Evolutionary conservation across 2,888 invertebrate species (phyloP), one percentile per base, ranked within the genome.

Genomic region (Amphiduros pacificus): DNA sequence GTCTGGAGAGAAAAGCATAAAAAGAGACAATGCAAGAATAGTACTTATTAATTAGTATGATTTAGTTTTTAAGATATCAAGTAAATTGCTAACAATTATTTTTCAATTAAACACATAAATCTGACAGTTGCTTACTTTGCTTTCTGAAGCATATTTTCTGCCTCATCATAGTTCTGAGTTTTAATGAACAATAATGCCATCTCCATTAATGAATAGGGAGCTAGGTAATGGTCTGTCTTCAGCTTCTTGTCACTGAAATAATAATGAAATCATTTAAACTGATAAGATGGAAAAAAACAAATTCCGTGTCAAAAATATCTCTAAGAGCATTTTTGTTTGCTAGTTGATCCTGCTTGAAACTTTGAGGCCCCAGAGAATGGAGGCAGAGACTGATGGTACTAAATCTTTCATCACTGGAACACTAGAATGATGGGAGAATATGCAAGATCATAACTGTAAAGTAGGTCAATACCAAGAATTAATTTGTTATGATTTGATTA

Each of bases 181-280:
- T 88, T 86, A 76, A 89, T 87, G 77, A 91, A 88, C 61, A 94
- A 85, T 76, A 92, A 85, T 0, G 92, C 95, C 74, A 94, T 85
- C 82, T 97, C 96, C 17, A 92, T 90, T 55, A 89, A 86, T 2
- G 94, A 88, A 81, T 91, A 95, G 0, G 96, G 95, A 20, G 92
- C 85, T 60, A 97, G 82, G 83, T 91, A 94, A 0, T 86, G 87
- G 79, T 96, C 94, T 67, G 92, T 90, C 63, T 90, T 89, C 62
- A 96, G 87, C 54, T 88, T 72, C 62, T 79, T 79, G 64, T 83
- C 81, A 67, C 84, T 84, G 74, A 51, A 71, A 72, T 24, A 5
- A 17, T n/a, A n/a, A n/a, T n/a, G n/a, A n/a, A n/a, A n/a, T n/a
- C n/a, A n/a, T n/a, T n/a, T n/a, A n/a, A n/a, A n/a, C n/a, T n/a